Evolutionary conservation across 2,113 vertebrate genomes (phyloP), one percentile per base, ranked within the genome.

Genomic region (Catharus fuscescens): DNA sequence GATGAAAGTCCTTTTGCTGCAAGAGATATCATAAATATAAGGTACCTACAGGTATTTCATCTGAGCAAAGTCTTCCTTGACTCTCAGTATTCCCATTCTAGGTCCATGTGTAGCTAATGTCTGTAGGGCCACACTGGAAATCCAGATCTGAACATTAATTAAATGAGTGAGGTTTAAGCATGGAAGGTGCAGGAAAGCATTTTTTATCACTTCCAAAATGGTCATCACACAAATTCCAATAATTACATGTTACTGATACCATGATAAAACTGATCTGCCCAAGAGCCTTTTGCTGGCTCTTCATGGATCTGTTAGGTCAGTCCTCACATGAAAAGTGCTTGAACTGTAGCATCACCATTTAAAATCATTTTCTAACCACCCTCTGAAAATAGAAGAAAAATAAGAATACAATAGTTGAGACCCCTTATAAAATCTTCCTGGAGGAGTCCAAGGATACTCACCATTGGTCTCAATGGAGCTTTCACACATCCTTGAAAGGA

Each of bases 401-500:
- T 56, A 80, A 78, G 61, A 95, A 92, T 60, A 76, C 79, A 82
- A 76, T 69, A 52, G 65, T 23, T 12, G 4, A 65, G 83, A 92
- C 54, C 65, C 53, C 74, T 80, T 92, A 86, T 25, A 76, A 91
- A 88, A 64, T 88, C 50, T 92, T 91, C 76, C 54, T 88, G 56
- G 61, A 92, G 79, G 61, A 92, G 73, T 78, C 91, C 73, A 52
- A 92, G 70, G 88, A 92, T 94, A 84, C 72, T 95, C 80, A 64
- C 83, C 92, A 95, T 70, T 81, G 88, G 76, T 89, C 94, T 97
- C 94, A 78, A 16, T 64, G 79, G 87, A 88, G 65, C 81, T 93
- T 96, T 96, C 90, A 76, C 79, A 88, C 56, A 61, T 89, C 72
- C 90, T 88, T 96, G 95, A 97, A 95, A 97, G 88, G 89, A 92